Evolutionary conservation across 2,113 vertebrate genomes (phyloP).

Genomic region (Apodemus speciosus): DNA sequence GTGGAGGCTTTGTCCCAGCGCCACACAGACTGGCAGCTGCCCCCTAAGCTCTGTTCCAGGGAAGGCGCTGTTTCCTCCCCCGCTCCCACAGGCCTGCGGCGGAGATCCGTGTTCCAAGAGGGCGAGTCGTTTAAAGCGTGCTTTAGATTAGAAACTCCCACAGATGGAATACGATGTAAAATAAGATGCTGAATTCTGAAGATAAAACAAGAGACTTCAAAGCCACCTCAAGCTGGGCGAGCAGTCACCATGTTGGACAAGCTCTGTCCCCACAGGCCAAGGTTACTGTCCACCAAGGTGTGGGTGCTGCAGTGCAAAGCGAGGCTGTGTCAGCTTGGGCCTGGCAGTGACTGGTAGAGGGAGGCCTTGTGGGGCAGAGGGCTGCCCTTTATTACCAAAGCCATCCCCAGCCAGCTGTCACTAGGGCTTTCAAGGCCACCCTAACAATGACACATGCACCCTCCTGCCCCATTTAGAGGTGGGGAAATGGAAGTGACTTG

Average conservation of each 20-base stretch:
- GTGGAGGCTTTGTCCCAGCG: neutral
- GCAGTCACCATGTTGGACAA: slow-evolving; percentile 6
- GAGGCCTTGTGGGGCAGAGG: accelerated
- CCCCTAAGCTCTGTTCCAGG: neutral
- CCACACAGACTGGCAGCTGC: neutral
- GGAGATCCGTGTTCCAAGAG: neutral
- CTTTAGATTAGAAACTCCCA: slow-evolving; percentile 39
- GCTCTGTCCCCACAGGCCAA: slow-evolving; percentile 51
- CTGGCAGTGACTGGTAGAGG: no score
- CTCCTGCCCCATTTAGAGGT: neutral
- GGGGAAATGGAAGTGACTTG: neutral
- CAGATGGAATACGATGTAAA: slow-evolving; percentile 1
- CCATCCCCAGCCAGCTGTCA: neutral
- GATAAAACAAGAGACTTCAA: slow-evolving; percentile 68
- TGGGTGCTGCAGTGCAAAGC: neutral
- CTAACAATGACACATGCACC: no score
- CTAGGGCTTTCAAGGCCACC: accelerated
- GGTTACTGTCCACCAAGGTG: slow-evolving; percentile 21
- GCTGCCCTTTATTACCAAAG: neutral
- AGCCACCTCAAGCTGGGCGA: slow-evolving; percentile 6
- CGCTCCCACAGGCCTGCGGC: neutral
- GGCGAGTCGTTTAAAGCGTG: neutral
- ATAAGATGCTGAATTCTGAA: neutral
- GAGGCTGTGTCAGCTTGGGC: neutral
- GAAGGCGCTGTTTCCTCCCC: neutral